Percentiles rank a stretch among this genome's conserved stretches.
Evolutionary conservation across 2,888 invertebrate genomes (phyloP).

Genomic region (Sclerodermus sp.): DNA sequence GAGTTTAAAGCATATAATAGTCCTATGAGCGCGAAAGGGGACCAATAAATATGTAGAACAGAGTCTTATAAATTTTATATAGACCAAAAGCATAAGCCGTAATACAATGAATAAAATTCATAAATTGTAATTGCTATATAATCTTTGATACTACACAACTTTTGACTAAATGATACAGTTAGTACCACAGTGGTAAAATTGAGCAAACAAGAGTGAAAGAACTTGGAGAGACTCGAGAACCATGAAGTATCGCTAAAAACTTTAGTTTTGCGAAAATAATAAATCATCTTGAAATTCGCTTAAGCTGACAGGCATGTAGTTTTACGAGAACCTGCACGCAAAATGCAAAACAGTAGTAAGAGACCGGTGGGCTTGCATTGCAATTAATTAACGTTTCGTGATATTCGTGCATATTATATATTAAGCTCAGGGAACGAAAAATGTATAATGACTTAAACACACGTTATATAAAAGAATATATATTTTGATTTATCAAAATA

Average conservation of each 20-base stretch:
- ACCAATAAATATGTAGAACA: no score
- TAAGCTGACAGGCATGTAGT: conserved; percentile 49
- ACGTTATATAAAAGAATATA: conserved; percentile 35
- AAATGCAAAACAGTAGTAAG: conserved; percentile 47
- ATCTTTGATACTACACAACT: no score
- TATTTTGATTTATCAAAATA: conserved; percentile 42
- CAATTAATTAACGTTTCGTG: conserved; percentile 55
- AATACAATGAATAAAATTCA: no score
- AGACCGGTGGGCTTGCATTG: conserved; percentile 42
- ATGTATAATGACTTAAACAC: neutral
- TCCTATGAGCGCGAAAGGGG: conserved; percentile 7
- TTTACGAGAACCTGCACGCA: conserved; percentile 52
- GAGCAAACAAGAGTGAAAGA: no score
- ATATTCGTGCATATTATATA: conserved; percentile 41
- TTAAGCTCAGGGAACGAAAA: neutral
- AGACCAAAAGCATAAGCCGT: no score
- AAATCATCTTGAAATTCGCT: conserved; percentile 53
- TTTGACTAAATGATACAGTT: conserved; percentile 11
- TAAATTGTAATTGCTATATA: no score
- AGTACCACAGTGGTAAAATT: conserved; percentile 1
- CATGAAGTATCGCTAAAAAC: conserved; percentile 47
- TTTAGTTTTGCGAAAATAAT: conserved; percentile 43
- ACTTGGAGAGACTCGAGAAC: conserved; percentile 15
- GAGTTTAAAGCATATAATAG: conserved; percentile 22
- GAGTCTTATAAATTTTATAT: no score